phyloP scores from a whole-genome alignment of 2,888 invertebrate genomes.

The Caenorhabditis uteleia region DNA sequence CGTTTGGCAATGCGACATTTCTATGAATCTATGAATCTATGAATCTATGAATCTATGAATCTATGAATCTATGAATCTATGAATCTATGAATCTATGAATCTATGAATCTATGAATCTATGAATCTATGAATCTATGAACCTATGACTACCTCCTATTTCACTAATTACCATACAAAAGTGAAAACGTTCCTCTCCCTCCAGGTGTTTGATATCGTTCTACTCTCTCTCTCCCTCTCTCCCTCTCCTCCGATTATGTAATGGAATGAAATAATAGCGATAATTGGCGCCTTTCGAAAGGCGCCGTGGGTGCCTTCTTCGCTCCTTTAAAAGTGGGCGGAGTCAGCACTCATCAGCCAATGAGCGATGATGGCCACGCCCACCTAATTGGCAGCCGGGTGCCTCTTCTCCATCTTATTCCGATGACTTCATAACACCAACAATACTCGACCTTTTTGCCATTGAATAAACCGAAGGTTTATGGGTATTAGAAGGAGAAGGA shows the following conservation, averaged over 20 bases:
- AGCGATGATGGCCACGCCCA: slow-evolving; percentile 20
- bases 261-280: neutral
- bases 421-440: neutral
- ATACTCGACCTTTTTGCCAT: slow-evolving; percentile 31
- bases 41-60: too few relatives aligned
- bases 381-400: slow-evolving; percentile 26
- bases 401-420: slow-evolving; percentile 1
- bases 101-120: too few relatives aligned
- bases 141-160: too few relatives aligned
- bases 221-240: slow-evolving; percentile 3
- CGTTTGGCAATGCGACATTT: too few relatives aligned
- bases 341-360: slow-evolving; percentile 25
- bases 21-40: too few relatives aligned
- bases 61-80: too few relatives aligned
- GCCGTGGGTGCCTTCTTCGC: neutral
- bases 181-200: too few relatives aligned
- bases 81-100: too few relatives aligned
- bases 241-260: neutral
- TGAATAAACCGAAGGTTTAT: too few relatives aligned
- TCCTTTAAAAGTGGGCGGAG: slow-evolving; percentile 8
- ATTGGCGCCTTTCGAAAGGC: neutral
- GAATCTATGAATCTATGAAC: too few relatives aligned
- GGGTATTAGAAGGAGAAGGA: slow-evolving; percentile 11
- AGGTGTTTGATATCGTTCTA: too few relatives aligned
- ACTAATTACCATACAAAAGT: too few relatives aligned